phyloP scores from a whole-genome alignment of 1,140 invertebrate species.

The Popillia japonica region DNA sequence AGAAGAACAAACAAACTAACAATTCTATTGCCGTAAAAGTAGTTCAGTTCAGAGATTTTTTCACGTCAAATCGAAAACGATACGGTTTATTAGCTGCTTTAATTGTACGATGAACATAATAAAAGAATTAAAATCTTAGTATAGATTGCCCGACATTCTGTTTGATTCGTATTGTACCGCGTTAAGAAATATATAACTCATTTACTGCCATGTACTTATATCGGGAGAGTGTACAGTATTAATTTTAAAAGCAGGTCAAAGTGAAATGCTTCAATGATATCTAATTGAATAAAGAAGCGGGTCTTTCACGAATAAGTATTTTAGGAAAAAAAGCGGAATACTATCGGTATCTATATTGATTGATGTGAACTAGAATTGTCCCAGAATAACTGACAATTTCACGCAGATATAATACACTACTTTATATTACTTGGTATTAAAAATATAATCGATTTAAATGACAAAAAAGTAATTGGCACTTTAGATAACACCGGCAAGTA shows the following conservation, averaged over 20 bases:
- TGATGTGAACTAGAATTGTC: too few species aligned
- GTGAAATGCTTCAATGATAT: not conserved
- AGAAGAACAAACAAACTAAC: not conserved
- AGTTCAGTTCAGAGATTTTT: not conserved
- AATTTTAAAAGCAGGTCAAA: conserved; percentile 1
- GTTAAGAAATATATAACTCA: not conserved
- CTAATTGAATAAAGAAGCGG: not conserved
- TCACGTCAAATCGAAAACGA: not conserved
- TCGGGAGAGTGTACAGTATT: not conserved
- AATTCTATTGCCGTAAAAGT: not conserved
- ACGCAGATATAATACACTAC: too few species aligned
- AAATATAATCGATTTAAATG: too few species aligned
- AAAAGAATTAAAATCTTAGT: not conserved
- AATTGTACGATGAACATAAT: not conserved
- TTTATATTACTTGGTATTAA: too few species aligned
- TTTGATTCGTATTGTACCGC: not conserved
- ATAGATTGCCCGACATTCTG: not conserved
- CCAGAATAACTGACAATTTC: too few species aligned
- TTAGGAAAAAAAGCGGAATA: too few species aligned
- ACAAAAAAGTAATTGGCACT: too few species aligned
- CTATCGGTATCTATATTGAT: too few species aligned
- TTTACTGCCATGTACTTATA: not conserved
- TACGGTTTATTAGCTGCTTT: not conserved
- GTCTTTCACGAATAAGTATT: not conserved
- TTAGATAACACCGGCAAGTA: too few species aligned